These are phyloP conservation scores for Plestiodon gilberti DNA, from an alignment of 2,113 vertebrate species.

Conservation along the genomic window DNA sequence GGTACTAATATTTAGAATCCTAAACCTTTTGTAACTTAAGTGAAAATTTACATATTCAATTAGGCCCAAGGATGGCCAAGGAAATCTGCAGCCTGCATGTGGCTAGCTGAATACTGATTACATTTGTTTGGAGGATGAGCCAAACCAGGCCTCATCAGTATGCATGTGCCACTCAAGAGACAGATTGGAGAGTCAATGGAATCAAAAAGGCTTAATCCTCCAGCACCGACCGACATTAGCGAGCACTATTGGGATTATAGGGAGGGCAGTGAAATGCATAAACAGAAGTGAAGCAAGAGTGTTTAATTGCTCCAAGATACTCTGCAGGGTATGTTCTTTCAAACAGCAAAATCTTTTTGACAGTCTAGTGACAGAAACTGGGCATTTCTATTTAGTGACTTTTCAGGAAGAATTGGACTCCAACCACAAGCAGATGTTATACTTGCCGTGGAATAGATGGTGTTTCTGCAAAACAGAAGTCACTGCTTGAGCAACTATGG, in stretches of 20 bases:
- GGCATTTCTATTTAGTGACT: slow-evolving; percentile 32
- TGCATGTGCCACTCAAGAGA: slow-evolving; percentile 28
- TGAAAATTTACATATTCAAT: slow-evolving; percentile 11
- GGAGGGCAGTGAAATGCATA: background rate
- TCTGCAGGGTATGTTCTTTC: slow-evolving; percentile 27
- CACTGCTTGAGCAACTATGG: background rate
- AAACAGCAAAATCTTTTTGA: slow-evolving; percentile 45
- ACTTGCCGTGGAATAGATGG: background rate
- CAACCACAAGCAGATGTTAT: slow-evolving; percentile 57
- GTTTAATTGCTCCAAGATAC: background rate
- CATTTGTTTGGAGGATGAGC: background rate
- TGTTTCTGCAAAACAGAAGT: slow-evolving; percentile 26
- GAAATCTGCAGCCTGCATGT: accelerated
- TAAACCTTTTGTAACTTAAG: slow-evolving; percentile 4
- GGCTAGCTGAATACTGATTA: slow-evolving; percentile 26
- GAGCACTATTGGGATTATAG: background rate
- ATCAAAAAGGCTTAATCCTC: background rate
- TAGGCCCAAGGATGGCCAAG: background rate
- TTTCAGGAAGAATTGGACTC: slow-evolving; percentile 46
- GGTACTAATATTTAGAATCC: slow-evolving; percentile 15
- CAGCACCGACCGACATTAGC: background rate
- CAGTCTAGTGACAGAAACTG: slow-evolving; percentile 29
- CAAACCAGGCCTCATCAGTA: background rate
- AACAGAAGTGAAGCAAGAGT: background rate
- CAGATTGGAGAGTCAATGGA: slow-evolving; percentile 12